Evolutionary conservation across 2,888 invertebrate species (phyloP).

Genomic region (Penaeus monodon): DNA sequence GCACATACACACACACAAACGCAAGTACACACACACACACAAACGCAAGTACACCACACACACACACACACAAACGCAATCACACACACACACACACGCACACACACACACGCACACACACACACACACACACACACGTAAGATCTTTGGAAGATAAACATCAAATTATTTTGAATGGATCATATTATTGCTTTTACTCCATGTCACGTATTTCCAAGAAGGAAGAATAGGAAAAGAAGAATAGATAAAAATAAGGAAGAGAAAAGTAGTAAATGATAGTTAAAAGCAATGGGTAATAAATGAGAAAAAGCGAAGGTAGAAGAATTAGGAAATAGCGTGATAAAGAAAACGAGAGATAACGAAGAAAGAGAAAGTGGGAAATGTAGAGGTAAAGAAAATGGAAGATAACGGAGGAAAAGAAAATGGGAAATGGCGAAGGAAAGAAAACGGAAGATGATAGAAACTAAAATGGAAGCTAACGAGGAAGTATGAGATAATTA

Average conservation of each 20-base stretch:
- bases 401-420: not conserved
- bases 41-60: not conserved
- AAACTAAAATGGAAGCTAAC: not conserved
- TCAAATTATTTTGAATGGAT: not conserved
- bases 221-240: not conserved
- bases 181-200: not conserved
- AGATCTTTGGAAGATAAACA: too few species aligned
- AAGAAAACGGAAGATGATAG: not conserved
- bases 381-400: not conserved
- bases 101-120: too few species aligned
- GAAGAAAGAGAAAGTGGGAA: not conserved
- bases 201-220: not conserved
- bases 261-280: not conserved
- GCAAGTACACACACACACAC: not conserved
- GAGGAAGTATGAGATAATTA: not conserved
- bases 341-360: not conserved
- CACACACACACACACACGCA: conserved; percentile 7
- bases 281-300: not conserved
- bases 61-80: not conserved
- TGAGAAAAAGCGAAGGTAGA: not conserved
- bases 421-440: not conserved
- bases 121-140: too few species aligned
- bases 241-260: not conserved
- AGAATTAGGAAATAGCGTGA: not conserved
- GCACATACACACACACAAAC: not conserved